phyloP scores from a whole-genome alignment of 2,888 invertebrate species.

The Icerya purchasi region DNA sequence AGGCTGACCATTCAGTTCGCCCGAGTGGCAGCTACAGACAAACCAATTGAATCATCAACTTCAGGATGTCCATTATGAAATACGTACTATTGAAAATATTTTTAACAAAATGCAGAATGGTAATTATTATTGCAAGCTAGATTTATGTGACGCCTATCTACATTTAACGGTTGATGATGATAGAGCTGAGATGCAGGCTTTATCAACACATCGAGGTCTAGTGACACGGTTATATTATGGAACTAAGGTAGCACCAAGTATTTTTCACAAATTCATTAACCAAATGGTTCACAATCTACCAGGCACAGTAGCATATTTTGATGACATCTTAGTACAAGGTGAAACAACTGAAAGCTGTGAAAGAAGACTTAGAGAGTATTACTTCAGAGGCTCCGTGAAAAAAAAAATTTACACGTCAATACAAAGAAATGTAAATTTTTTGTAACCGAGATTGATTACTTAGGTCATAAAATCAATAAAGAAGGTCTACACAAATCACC shows the following conservation, averaged over 20 bases:
- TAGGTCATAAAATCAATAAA: too few species aligned
- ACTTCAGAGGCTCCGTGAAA: background rate
- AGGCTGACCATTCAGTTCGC: slow-evolving; percentile 17
- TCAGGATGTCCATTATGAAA: slow-evolving; percentile 11
- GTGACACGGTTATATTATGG: slow-evolving; percentile 8
- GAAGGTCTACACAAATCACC: too few species aligned
- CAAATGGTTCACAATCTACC: background rate
- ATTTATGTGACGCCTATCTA: slow-evolving; percentile 14
- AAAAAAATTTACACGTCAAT: slow-evolving; percentile 7
- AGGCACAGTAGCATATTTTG: slow-evolving; percentile 2
- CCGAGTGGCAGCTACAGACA: slow-evolving; percentile 21
- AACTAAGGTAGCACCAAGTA: slow-evolving; percentile 6
- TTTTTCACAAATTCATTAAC: slow-evolving; percentile 9
- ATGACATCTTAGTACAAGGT: slow-evolving; percentile 7
- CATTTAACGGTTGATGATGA: slow-evolving; percentile 13
- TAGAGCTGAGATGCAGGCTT: background rate
- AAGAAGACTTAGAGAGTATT: slow-evolving; percentile 1
- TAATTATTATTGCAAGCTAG: slow-evolving; percentile 15
- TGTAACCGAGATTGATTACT: slow-evolving; percentile 3
- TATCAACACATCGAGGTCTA: slow-evolving; percentile 6
- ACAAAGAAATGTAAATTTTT: slow-evolving; percentile 6
- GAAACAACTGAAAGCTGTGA: background rate
- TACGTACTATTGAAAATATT: slow-evolving; percentile 5
- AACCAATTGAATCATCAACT: slow-evolving; percentile 19
- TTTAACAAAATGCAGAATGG: slow-evolving; percentile 14